Conservation (phyloP, 2,797 vertebrate species). For the Trachops cirrhosus region DNA sequence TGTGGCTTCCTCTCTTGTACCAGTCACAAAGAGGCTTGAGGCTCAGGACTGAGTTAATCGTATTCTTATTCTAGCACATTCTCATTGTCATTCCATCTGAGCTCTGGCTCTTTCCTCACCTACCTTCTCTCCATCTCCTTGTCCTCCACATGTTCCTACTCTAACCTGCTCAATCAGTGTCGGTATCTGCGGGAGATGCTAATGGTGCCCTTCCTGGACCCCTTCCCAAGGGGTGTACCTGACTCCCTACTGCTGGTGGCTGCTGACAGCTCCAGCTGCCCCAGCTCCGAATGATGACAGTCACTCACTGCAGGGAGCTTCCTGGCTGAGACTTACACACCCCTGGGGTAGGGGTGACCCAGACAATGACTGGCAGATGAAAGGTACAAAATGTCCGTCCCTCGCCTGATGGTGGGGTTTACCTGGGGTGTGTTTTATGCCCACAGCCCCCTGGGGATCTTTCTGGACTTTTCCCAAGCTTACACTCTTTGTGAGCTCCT, state of each 20-base stretch:
- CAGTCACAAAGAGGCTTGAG: neutral
- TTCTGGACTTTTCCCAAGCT: neutral
- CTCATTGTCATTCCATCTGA: rapidly evolving
- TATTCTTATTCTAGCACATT: neutral
- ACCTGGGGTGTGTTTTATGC: rapidly evolving
- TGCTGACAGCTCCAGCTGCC: neutral
- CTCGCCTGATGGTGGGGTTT: neutral
- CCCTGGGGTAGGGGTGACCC: rapidly evolving
- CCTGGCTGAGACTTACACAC: neutral
- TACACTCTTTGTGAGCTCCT: neutral
- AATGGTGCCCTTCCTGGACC: rapidly evolving
- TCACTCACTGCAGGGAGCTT: too few relatives aligned
- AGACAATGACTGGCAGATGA: neutral
- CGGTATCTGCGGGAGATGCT: neutral
- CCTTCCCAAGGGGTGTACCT: neutral
- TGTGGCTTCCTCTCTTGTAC: neutral
- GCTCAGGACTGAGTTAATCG: neutral
- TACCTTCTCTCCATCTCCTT: rapidly evolving
- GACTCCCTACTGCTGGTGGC: rapidly evolving
- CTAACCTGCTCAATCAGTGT: rapidly evolving
- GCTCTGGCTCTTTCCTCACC: neutral
- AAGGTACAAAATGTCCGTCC: neutral
- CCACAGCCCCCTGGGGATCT: neutral
- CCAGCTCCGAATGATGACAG: neutral
- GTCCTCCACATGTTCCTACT: neutral